These are phyloP conservation scores for Muntiacus muntjak DNA, from an alignment of 2,113 vertebrate species.

Conservation along the genomic window DNA sequence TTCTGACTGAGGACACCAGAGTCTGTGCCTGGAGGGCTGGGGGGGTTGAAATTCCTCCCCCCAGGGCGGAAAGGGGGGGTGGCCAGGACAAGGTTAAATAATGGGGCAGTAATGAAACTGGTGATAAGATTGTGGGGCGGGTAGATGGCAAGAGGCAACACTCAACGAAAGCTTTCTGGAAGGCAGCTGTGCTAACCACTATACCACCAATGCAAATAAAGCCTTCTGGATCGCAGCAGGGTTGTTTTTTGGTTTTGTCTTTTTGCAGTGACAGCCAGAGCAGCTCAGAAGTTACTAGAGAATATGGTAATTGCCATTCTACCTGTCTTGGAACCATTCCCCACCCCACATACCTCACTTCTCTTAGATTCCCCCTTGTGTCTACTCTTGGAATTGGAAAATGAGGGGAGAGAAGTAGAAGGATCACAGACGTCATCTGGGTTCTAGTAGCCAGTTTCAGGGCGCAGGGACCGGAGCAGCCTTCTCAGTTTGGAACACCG, in stretches of 20 bases:
- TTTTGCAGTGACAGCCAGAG: background rate
- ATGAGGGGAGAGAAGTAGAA: background rate
- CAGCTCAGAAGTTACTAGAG: background rate
- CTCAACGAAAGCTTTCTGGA: slow-evolving; percentile 66
- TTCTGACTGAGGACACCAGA: background rate
- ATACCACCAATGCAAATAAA: background rate
- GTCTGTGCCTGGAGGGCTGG: background rate
- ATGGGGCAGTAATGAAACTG: slow-evolving; percentile 66
- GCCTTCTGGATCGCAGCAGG: background rate
- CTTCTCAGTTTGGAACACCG: background rate
- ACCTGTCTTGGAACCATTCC: background rate
- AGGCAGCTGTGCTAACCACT: background rate
- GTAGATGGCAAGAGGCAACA: background rate
- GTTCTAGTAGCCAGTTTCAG: background rate
- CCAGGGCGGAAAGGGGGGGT: fast-evolving
- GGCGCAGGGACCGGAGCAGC: fast-evolving
- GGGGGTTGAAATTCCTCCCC: background rate
- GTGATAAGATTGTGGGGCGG: slow-evolving; percentile 57
- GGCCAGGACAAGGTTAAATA: background rate
- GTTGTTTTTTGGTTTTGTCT: background rate
- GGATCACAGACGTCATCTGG: background rate
- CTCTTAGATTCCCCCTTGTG: background rate
- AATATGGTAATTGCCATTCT: background rate
- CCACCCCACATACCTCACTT: background rate
- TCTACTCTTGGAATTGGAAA: background rate